Conservation (phyloP, 2,797 vertebrate genomes). For the Sebastes hubbsi region DNA sequence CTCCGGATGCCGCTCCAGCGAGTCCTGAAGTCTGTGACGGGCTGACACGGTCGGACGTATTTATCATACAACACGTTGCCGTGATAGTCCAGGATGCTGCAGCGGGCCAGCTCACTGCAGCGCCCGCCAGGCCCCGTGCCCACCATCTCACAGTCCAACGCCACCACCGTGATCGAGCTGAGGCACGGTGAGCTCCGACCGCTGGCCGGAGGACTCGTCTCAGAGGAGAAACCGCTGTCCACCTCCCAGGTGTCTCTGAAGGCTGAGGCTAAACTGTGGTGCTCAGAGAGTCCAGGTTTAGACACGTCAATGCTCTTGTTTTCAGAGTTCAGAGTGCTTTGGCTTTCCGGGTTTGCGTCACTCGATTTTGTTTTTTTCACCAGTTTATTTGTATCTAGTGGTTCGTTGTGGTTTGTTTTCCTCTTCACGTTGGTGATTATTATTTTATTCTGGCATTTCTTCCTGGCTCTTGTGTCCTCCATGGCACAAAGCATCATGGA, state of each 20-base stretch:
- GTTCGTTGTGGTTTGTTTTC: slow-evolving; percentile 13
- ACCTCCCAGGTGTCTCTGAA: slow-evolving; percentile 71
- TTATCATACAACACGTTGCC: slow-evolving; percentile 91
- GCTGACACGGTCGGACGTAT: slow-evolving; percentile 85
- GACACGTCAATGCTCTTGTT: not conserved
- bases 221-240: slow-evolving; percentile 81
- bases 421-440: slow-evolving; percentile 4
- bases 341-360: fast-evolving
- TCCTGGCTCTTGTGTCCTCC: slow-evolving; percentile 27
- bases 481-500: slow-evolving; percentile 10
- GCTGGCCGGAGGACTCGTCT: slow-evolving; percentile 71
- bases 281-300: not conserved
- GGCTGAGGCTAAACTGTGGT: not conserved
- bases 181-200: slow-evolving; percentile 74
- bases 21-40: slow-evolving; percentile 89
- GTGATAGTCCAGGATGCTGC: slow-evolving; percentile 89
- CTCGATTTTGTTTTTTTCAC: slow-evolving; percentile 14
- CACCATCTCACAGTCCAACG: slow-evolving; percentile 98
- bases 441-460: slow-evolving; percentile 24
- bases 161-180: slow-evolving; percentile 75
- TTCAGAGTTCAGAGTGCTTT: not conserved
- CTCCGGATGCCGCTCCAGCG: slow-evolving; percentile 92
- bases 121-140: slow-evolving; percentile 89
- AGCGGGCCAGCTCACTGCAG: slow-evolving; percentile 90
- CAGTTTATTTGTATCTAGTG: not conserved